Evolutionary conservation across 2,888 invertebrate genomes (phyloP).

Genomic region (Parnassius apollo): DNA sequence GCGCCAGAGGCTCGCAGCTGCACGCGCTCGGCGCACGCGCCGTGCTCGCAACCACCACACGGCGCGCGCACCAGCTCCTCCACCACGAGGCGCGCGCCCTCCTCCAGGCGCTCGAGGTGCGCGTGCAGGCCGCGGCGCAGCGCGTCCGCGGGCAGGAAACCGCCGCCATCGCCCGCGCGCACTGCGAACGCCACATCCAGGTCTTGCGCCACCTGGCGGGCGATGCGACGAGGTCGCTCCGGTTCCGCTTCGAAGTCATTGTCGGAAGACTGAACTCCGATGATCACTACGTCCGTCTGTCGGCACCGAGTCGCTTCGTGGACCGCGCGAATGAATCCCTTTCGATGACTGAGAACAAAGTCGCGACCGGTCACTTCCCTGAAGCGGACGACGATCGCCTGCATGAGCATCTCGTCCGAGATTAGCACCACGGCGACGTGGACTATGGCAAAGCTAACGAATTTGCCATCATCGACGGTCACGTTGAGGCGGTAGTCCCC

Average conservation of each 20-base stretch:
- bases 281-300: conserved; percentile 89
- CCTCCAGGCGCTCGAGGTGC: conserved; percentile 67
- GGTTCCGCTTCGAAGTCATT: conserved; percentile 52
- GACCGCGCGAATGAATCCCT: conserved; percentile 90
- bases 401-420: conserved; percentile 91
- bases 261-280: conserved; percentile 89
- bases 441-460: conserved; percentile 87
- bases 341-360: conserved; percentile 93
- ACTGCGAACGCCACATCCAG: conserved; percentile 95
- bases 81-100: conserved; percentile 67
- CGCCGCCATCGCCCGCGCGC: conserved; percentile 69
- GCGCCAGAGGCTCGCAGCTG: conserved; percentile 35
- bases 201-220: conserved; percentile 81
- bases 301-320: conserved; percentile 89
- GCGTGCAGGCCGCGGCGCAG: conserved; percentile 67
- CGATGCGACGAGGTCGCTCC: conserved; percentile 30
- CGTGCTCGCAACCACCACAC: conserved; percentile 65
- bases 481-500: conserved; percentile 94
- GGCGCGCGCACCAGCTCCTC: conserved; percentile 65
- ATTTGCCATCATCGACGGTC: conserved; percentile 96
- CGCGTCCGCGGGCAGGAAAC: conserved; percentile 62
- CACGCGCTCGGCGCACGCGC: conserved; percentile 58
- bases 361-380: conserved; percentile 90
- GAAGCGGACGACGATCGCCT: conserved; percentile 92
- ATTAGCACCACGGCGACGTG: conserved; percentile 90